Base-by-base conservation (phyloP, 2,113 vertebrate genomes). In the Geothlypis trichas region DNA sequence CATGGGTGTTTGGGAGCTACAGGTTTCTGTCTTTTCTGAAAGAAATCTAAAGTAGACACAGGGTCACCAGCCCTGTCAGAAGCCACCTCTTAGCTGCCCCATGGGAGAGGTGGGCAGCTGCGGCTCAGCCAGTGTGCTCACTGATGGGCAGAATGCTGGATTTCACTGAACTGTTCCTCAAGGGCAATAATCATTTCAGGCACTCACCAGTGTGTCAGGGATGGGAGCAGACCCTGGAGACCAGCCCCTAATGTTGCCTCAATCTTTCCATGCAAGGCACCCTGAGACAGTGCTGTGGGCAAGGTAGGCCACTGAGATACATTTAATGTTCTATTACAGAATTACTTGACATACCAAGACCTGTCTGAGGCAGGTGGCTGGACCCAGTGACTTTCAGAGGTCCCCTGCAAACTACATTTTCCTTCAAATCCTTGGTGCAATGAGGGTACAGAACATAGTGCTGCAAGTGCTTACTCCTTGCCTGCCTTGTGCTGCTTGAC, bases 201-300 rank as follows among this genome's bases (percentile, higher is more conserved):
- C 17, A 33, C 39, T 27, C 55, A 55, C 20, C n/a, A 21, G 3
- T 4, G 6, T 73, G 41, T n/a, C 31, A 27, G 63, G 9, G 31
- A 41, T 12, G 5, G 49, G 21, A 88, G 24, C 6, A 15, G 9
- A 41, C 8, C 49, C 35, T 42, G 59, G 77, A 74, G 35, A 83
- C 11, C 33, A 76, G 39, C 13, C 41, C 6, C 13, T 26, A 49
- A 46, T 2, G 0, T 24, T 68, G 41, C 39, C 33, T 80, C 28
- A 44, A 5, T 22, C 62, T 54, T 44, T 57, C 41, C 18, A 10
- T 7, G 7, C 2, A 9, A 67, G 30, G 27, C 33, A 68, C 7
- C 14, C 17, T 41, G 46, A 7, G 5, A 14, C 33, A 13, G 26
- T 33, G 27, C 11, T 0, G 0, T 27, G 37, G 52, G n/a, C 21